Evolutionary conservation across 2,797 vertebrate genomes (phyloP).

Genomic region (Rhinoraja longicauda): DNA sequence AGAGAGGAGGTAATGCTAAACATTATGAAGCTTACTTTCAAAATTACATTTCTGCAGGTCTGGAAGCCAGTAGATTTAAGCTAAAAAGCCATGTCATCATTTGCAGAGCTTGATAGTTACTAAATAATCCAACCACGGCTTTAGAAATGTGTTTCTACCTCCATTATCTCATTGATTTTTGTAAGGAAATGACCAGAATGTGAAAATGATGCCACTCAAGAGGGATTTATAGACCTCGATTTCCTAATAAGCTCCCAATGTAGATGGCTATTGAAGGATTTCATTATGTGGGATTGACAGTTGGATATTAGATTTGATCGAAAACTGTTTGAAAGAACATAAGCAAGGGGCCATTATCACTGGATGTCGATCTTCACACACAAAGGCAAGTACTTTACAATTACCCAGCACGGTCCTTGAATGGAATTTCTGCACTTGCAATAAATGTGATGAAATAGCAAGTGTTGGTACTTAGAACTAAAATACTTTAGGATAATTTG

Average conservation of each 20-base stretch:
- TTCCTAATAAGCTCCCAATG: slow-evolving; percentile 10
- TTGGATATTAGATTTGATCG: not conserved
- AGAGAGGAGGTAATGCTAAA: too few species aligned
- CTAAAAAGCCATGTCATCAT: not conserved
- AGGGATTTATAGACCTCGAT: not conserved
- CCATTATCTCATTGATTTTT: not conserved
- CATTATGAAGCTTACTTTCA: not conserved
- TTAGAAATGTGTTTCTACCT: not conserved
- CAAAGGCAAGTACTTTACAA: not conserved
- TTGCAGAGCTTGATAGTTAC: not conserved
- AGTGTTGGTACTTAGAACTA: not conserved
- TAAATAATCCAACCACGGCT: not conserved
- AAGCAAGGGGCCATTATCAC: not conserved
- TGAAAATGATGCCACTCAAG: not conserved
- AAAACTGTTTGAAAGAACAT: not conserved
- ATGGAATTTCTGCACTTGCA: not conserved
- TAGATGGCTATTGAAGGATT: not conserved
- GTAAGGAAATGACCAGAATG: not conserved
- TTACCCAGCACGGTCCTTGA: not conserved
- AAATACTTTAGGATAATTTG: not conserved
- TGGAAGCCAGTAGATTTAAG: not conserved
- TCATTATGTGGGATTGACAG: not conserved
- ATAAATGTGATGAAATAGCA: not conserved
- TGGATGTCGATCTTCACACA: not conserved
- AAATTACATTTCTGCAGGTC: not conserved